Conservation (phyloP, 2,888 invertebrate species). For the Acanthosepion esculentum region DNA sequence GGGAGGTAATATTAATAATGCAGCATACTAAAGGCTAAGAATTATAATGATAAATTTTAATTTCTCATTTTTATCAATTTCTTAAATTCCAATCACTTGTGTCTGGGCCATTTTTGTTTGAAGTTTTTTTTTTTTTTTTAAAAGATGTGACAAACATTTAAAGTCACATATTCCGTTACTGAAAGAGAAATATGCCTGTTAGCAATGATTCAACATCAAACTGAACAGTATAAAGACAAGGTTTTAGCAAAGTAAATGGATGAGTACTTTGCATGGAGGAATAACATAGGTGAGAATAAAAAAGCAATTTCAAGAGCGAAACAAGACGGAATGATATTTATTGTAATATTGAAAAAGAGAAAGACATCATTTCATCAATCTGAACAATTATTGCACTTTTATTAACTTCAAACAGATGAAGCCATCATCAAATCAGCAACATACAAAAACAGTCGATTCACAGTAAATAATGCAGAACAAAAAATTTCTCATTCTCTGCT, state of each 20-base stretch:
- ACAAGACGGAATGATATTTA: constrained; percentile 39
- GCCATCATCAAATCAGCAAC: constrained; percentile 17
- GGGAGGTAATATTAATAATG: too few species aligned
- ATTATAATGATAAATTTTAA: too few species aligned
- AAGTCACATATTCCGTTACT: not conserved
- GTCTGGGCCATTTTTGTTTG: too few species aligned
- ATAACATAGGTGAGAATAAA: not conserved
- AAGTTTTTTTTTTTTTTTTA: too few species aligned
- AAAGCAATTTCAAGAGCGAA: not conserved
- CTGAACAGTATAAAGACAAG: not conserved
- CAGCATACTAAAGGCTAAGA: too few species aligned
- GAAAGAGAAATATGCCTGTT: not conserved
- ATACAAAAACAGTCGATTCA: constrained; percentile 10
- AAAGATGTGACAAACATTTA: not conserved
- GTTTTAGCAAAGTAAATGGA: not conserved
- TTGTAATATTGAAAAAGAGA: not conserved
- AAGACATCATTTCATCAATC: constrained; percentile 6
- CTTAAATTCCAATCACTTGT: too few species aligned
- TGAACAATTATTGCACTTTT: not conserved
- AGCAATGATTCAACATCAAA: too few species aligned
- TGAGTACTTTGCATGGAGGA: too few species aligned
- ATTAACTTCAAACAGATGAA: not conserved
- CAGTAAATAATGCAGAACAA: constrained; percentile 18
- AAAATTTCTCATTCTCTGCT: not conserved
- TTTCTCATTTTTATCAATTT: too few species aligned